Conservation (phyloP, 1,140 invertebrate genomes). For the Patella vulgata region DNA sequence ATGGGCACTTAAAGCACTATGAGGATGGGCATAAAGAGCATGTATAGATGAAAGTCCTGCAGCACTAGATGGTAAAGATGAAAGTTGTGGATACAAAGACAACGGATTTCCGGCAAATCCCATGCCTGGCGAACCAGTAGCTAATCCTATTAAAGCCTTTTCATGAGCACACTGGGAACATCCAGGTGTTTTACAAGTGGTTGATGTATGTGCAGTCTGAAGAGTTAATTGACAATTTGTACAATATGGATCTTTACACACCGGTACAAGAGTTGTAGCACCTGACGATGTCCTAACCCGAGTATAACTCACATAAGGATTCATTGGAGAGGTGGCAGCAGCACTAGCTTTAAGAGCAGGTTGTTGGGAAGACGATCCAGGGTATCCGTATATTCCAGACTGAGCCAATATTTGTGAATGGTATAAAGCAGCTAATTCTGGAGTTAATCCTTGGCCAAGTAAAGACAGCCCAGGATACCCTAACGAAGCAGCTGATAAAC, state of each 20-base stretch:
- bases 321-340: conserved; percentile 41
- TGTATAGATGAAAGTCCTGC: conserved; percentile 48
- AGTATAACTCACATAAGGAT: conserved; percentile 79
- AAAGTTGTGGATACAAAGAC: not conserved
- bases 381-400: conserved; percentile 5
- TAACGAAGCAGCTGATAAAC: too few relatives aligned
- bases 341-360: conserved; percentile 30
- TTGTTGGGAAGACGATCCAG: conserved; percentile 28
- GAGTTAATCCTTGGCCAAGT: too few relatives aligned
- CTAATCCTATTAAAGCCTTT: conserved; percentile 75
- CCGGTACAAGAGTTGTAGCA: conserved; percentile 88
- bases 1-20: conserved; percentile 40
- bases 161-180: conserved; percentile 97
- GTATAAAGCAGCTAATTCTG: conserved; percentile 31
- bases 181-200: conserved; percentile 86
- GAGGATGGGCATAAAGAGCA: conserved; percentile 59
- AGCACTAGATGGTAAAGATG: conserved; percentile 38
- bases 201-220: conserved; percentile 76
- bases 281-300: conserved; percentile 90
- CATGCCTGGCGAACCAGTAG: conserved; percentile 18
- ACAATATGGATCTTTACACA: conserved; percentile 96
- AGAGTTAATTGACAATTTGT: conserved; percentile 91
- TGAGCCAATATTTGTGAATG: conserved; percentile 71
- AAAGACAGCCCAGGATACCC: too few relatives aligned
- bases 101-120: too few relatives aligned